A percentile compares a stretch with the other conserved stretches of the same genome.
Evolutionary conservation across 2,797 vertebrate genomes (phyloP).

Genomic region (Myotis pilosus): DNA sequence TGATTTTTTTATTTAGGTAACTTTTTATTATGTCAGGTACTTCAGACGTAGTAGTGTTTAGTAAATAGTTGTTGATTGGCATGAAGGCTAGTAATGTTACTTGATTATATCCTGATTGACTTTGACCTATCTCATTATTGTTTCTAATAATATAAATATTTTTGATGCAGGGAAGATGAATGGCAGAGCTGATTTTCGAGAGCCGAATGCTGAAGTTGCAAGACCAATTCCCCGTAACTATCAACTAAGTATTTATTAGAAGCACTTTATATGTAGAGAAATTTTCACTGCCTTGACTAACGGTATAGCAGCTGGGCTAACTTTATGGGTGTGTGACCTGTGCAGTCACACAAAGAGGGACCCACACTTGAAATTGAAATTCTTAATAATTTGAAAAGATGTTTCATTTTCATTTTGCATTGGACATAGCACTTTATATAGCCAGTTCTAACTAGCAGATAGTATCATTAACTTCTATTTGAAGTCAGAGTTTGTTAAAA

Average conservation of each 20-base stretch:
- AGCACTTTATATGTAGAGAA: background rate
- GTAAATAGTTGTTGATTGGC: conserved; percentile 42
- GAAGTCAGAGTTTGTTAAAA: conserved; percentile 9
- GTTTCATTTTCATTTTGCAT: background rate
- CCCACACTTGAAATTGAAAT: conserved; percentile 1
- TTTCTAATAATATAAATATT: conserved; percentile 59
- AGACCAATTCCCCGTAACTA: conserved; percentile 75
- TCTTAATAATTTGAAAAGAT: background rate
- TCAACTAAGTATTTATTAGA: conserved; percentile 60
- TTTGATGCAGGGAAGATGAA: conserved; percentile 74
- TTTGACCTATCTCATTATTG: background rate
- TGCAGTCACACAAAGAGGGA: background rate
- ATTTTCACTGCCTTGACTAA: conserved; percentile 33
- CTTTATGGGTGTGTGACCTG: background rate
- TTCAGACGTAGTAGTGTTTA: background rate
- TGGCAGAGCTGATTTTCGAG: conserved; percentile 74
- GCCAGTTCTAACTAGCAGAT: background rate
- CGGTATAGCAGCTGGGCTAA: background rate
- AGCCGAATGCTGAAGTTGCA: conserved; percentile 73
- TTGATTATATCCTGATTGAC: background rate
- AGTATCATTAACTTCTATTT: conserved; percentile 33
- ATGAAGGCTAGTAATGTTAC: background rate
- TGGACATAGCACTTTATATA: background rate
- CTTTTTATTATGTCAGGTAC: background rate
- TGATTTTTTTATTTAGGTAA: background rate